Evolutionary conservation across 2,888 invertebrate genomes (phyloP).

Genomic region (Zonitis immaculata): DNA sequence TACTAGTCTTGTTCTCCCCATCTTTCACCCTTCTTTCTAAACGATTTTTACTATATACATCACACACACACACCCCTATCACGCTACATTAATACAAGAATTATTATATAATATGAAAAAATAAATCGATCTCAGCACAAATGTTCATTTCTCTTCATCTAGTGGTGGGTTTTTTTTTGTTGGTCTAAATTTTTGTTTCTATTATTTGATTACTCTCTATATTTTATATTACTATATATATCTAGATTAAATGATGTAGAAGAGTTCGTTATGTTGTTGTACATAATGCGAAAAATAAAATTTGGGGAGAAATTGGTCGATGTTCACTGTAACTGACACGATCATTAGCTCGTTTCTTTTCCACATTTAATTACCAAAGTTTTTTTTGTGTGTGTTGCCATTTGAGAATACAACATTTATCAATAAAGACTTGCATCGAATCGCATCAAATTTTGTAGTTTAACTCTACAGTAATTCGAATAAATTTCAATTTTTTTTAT

Average conservation of each 20-base stretch:
- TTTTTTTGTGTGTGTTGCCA: constrained; percentile 5
- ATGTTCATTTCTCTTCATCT: too few species aligned
- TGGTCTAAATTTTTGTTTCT: background rate
- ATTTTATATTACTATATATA: background rate
- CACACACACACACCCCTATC: too few species aligned
- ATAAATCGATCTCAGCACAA: too few species aligned
- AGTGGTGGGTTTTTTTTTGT: background rate
- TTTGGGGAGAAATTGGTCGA: constrained; percentile 3
- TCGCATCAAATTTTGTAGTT: too few species aligned
- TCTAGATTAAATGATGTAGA: background rate
- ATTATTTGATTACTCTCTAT: constrained; percentile 1
- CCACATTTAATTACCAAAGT: constrained; percentile 9
- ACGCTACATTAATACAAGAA: background rate
- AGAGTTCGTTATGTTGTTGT: constrained; percentile 5
- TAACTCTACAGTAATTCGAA: too few species aligned
- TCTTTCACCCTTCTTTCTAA: constrained; percentile 18
- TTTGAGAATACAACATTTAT: too few species aligned
- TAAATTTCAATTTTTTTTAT: too few species aligned
- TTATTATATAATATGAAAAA: constrained; percentile 8
- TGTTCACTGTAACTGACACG: constrained; percentile 16
- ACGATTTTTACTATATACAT: constrained; percentile 16
- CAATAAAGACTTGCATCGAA: too few species aligned
- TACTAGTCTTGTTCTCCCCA: constrained; percentile 15
- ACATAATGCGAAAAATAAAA: background rate
- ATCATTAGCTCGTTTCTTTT: constrained; percentile 13